These are phyloP conservation scores for Trichacis sp. DNA, from an alignment of 2,888 invertebrate species.

Conservation along the genomic window DNA sequence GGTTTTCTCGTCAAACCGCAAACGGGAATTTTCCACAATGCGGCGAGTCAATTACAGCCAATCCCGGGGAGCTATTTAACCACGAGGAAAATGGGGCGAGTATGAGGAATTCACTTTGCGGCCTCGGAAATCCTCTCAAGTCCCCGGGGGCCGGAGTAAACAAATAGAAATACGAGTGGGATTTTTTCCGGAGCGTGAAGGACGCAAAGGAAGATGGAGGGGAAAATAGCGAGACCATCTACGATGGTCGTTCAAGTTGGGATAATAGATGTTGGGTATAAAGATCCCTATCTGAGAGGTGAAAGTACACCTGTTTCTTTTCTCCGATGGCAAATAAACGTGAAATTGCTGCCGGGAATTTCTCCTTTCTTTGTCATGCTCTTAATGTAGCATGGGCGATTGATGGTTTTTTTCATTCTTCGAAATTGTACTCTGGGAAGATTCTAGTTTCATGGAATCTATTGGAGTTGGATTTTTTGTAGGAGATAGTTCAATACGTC, in stretches of 20 bases:
- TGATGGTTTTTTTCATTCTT: too few species aligned
- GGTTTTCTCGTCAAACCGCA: neutral
- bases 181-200: neutral
- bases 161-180: conserved; percentile 12
- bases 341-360: neutral
- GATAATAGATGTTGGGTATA: conserved; percentile 8
- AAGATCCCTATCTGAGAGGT: conserved; percentile 7
- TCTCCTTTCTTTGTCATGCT: neutral
- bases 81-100: neutral
- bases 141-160: conserved; percentile 5
- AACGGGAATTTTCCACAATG: conserved; percentile 13
- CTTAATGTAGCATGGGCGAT: neutral
- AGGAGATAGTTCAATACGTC: too few species aligned
- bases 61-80: conserved; percentile 19
- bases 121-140: neutral
- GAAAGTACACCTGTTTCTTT: conserved; percentile 10
- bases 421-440: too few species aligned
- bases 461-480: too few species aligned
- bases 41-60: conserved; percentile 22
- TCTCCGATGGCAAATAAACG: conserved; percentile 5
- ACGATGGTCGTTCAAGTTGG: neutral
- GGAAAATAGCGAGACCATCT: conserved; percentile 1
- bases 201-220: neutral
- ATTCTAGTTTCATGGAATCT: too few species aligned
- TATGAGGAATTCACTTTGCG: conserved; percentile 8